Percentiles rank a stretch among this genome's conserved stretches.
These are phyloP conservation scores for Lophura swinhoii DNA, from an alignment of 2,797 vertebrate species.

Conservation along the genomic window DNA sequence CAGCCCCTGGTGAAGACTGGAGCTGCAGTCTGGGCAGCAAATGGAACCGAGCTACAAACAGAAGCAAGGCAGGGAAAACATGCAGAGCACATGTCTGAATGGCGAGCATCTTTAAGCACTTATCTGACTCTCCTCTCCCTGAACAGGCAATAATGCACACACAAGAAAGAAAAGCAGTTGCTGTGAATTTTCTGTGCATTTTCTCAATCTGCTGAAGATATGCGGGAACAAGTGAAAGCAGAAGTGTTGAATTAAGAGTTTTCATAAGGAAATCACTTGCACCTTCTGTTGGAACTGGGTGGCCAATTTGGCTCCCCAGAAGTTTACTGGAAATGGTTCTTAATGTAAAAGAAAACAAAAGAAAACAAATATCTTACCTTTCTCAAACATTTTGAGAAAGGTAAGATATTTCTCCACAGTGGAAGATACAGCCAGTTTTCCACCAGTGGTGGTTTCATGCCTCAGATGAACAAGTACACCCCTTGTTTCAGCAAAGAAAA, in stretches of 20 bases:
- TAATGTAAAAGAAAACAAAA: conserved; percentile 50
- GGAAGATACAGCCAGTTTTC: conserved; percentile 22
- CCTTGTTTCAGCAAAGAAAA: not conserved
- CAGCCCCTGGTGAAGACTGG: not conserved
- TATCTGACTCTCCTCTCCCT: conserved; percentile 11
- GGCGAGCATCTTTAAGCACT: not conserved
- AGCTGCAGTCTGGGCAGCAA: not conserved
- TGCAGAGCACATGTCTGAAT: conserved; percentile 20
- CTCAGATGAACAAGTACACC: not conserved
- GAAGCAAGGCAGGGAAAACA: not conserved
- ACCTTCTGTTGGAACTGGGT: conserved; percentile 36
- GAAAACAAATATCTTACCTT: not conserved
- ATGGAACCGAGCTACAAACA: not conserved
- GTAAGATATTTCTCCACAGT: not conserved
- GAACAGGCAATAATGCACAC: not conserved
- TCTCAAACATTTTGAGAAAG: not conserved
- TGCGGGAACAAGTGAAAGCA: conserved; percentile 44
- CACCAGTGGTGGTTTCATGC: not conserved
- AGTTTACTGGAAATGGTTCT: conserved; percentile 33
- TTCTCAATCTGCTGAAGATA: conserved; percentile 12
- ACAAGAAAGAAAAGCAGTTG: conserved; percentile 36
- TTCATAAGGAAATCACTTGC: conserved; percentile 5
- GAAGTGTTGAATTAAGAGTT: not conserved
- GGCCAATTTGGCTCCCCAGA: conserved; percentile 14
- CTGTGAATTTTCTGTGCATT: conserved; percentile 30